Conservation (phyloP, 2,888 invertebrate species). For the Galeruca laticollis region DNA sequence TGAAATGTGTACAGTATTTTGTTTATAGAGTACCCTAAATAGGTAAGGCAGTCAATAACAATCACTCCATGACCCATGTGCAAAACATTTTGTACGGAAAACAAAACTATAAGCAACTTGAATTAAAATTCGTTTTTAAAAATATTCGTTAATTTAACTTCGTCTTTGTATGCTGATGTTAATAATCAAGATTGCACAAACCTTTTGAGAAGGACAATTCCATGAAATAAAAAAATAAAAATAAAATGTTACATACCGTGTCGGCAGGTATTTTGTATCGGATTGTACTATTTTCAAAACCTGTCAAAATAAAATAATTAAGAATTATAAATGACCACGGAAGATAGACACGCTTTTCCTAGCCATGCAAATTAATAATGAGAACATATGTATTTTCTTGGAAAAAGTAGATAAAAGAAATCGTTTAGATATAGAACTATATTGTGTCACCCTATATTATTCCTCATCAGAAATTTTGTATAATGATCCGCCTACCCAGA, state of each 20-base stretch:
- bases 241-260: constrained; percentile 50
- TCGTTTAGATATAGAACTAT: not conserved
- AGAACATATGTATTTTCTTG: not conserved
- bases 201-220: constrained; percentile 35
- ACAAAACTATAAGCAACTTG: too few species aligned
- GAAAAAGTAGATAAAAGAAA: constrained; percentile 8
- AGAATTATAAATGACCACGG: constrained; percentile 32
- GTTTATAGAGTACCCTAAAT: too few species aligned
- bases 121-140: constrained; percentile 5
- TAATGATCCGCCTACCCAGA: not conserved
- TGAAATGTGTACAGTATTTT: too few species aligned
- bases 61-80: too few species aligned
- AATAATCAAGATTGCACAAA: constrained; percentile 30
- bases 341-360: constrained; percentile 5
- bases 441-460: not conserved
- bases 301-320: constrained; percentile 62
- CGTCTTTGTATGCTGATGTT: constrained; percentile 12
- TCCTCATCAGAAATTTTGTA: not conserved
- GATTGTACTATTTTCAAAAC: constrained; percentile 55
- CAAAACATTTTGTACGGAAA: too few species aligned
- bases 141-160: constrained; percentile 14
- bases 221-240: constrained; percentile 36
- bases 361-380: constrained; percentile 19
- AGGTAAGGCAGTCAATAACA: too few species aligned
- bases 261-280: constrained; percentile 42